Base-by-base conservation (phyloP, 37 sponge, comb jelly and placozoan genomes). In the Eunapius fragilis region DNA sequence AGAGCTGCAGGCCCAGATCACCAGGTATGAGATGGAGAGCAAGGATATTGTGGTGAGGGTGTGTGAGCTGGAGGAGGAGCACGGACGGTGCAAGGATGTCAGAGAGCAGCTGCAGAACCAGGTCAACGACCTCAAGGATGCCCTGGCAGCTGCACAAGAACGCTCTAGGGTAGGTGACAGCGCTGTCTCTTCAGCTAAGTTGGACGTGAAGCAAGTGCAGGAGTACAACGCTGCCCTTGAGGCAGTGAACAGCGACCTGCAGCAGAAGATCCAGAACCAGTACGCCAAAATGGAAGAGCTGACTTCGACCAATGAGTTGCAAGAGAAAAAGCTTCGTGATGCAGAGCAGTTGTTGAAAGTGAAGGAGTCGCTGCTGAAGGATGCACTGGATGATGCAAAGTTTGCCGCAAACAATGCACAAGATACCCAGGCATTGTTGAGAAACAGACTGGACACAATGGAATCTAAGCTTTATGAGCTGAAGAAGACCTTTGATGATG, bases 51-150 rank as follows among this genome's bases (percentile, higher is more conserved):
- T 82, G 71, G 33, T 37, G 34, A 71, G 34, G 79, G 82, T 86
- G 7, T 28, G 77, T 26, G 83, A 80, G 30, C 83, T 91, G 27
- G 91, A 91, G 79, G 69, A 50, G 23, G 81, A 71, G 31, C 90
- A 90, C 27, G 81, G 80, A 0, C 58, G 32, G 0, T 90, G 86
- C 77, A 48, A 47, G 2, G 45, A 67, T 25, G 31, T 31, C 13
- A 74, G 38, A 27, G 19, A 38, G 12, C 41, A 30, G 28, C 76
- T 85, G 25, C 36, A 81, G 70, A 67, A 84, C 7, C 31, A 76
- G n/a, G 80, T 85, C 24, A 77, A 74, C 34, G 13, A 22, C 12
- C 74, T 85, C 31, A 76, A 75, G 25, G 80, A 68, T 14, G 23
- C 35, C 10, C 73, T 78, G 12, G 28, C 68, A 48, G 48, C 12